Evolutionary conservation across 2,797 vertebrate genomes (phyloP).

Genomic region (Syngnathus rostellatus): DNA sequence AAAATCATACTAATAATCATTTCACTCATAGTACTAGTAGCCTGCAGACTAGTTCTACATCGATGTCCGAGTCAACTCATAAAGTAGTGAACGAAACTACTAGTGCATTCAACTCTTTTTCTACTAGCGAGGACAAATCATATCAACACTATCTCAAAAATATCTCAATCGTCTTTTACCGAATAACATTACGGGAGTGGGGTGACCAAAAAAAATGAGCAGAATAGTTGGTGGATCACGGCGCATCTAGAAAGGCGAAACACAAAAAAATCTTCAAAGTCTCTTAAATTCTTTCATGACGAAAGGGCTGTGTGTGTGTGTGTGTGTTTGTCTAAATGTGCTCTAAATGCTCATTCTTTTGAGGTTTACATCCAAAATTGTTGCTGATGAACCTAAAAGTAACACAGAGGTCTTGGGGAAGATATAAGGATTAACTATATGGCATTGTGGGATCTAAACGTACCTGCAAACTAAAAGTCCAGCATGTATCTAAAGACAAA

Average conservation of each 20-base stretch:
- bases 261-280: background rate
- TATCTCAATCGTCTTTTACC: background rate
- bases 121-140: background rate
- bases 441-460: conserved; percentile 56
- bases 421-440: conserved; percentile 36
- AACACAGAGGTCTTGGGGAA: conserved; percentile 39
- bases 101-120: background rate
- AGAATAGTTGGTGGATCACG: background rate
- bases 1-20: too few species aligned
- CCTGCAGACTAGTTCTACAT: background rate
- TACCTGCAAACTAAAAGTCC: conserved; percentile 56
- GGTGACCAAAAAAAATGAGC: background rate
- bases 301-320: background rate
- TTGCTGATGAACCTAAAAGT: conserved; percentile 33
- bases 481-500: conserved; percentile 29
- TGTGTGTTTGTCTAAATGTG: background rate
- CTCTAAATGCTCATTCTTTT: background rate
- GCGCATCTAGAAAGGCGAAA: background rate
- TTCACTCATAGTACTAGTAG: too few species aligned
- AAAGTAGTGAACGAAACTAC: background rate
- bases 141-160: background rate
- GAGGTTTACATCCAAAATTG: background rate
- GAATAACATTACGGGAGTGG: background rate
- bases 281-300: background rate
- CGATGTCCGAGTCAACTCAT: background rate